Evolutionary conservation across 2,113 vertebrate species (phyloP).

Genomic region (Physeter macrocephalus): DNA sequence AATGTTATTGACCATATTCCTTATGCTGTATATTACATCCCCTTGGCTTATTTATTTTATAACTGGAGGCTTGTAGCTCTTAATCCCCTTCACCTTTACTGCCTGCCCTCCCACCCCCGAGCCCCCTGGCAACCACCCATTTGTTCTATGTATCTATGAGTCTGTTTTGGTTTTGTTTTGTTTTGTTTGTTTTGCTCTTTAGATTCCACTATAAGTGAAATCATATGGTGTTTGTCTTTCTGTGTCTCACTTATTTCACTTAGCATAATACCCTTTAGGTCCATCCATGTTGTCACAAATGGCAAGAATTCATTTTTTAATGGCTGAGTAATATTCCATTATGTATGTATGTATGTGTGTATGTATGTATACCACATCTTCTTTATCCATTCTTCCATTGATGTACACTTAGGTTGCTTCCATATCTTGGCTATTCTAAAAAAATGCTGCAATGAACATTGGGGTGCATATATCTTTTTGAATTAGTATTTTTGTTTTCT

Average conservation of each 20-base stretch:
- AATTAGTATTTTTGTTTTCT: neutral
- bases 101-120: too few relatives aligned
- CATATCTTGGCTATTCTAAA: neutral
- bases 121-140: neutral
- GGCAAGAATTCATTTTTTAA: neutral
- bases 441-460: neutral
- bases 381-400: neutral
- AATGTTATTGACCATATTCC: neutral
- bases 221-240: neutral
- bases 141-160: neutral
- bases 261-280: neutral
- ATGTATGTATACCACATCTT: neutral
- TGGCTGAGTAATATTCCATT: neutral
- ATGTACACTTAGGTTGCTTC: neutral
- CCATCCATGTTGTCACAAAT: neutral
- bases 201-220: neutral
- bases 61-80: neutral
- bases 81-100: neutral
- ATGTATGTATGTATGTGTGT: neutral
- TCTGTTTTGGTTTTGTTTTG: neutral
- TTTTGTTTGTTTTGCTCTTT: neutral
- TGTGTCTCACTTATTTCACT: neutral
- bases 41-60: neutral
- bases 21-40: neutral
- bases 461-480: neutral